These are phyloP conservation scores for Felis chaus DNA, from an alignment of 2,113 vertebrate species.

Conservation along the genomic window DNA sequence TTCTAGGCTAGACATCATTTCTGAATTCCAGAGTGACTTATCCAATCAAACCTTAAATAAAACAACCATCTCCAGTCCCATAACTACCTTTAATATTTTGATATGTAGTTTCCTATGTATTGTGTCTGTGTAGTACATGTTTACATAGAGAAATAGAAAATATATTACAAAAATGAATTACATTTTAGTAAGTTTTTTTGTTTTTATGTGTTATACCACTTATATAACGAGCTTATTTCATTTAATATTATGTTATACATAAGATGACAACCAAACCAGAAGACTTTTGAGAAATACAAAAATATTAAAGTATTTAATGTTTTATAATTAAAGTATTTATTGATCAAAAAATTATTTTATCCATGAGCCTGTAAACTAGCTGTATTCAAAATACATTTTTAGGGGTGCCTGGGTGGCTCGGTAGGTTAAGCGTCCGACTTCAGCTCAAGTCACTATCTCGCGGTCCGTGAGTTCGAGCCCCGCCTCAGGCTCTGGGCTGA, in stretches of 20 bases:
- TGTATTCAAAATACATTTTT: neutral
- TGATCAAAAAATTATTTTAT: neutral
- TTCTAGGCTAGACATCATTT: neutral
- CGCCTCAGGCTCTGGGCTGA: no score
- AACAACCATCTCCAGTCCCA: neutral
- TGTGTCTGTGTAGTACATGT: neutral
- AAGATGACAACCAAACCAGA: neutral
- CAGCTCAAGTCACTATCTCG: no score
- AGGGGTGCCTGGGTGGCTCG: no score
- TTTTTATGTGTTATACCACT: neutral
- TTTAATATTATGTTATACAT: neutral
- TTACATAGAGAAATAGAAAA: neutral
- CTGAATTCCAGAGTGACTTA: neutral
- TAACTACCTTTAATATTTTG: neutral
- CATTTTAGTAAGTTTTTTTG: neutral
- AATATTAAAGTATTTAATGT: neutral
- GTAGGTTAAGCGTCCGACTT: no score
- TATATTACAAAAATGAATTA: neutral
- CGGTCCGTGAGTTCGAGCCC: no score
- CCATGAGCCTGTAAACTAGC: neutral
- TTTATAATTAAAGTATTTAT: neutral
- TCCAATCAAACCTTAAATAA: neutral
- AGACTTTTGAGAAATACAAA: neutral
- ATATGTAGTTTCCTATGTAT: neutral
- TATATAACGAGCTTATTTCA: neutral